phyloP scores from a whole-genome alignment of 2,797 vertebrate species.

The Euthynnus affinis region DNA sequence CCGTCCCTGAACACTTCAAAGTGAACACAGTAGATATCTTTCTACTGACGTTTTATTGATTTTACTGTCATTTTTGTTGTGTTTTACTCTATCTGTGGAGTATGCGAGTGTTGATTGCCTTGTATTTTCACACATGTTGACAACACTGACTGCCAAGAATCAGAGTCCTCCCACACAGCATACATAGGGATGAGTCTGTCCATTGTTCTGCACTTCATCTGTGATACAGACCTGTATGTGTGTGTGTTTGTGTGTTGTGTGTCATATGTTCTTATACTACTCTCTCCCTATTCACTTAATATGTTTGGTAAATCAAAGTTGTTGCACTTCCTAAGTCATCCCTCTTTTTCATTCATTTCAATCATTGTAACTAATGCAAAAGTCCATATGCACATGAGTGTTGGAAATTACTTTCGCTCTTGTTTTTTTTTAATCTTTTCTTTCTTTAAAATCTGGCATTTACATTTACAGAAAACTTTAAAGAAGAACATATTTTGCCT shows the following conservation, averaged over 20 bases:
- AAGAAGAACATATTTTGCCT: neutral
- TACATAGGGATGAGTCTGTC: conserved; percentile 42
- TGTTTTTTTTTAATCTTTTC: neutral
- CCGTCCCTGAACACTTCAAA: conserved; percentile 56
- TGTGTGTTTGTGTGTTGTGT: conserved; percentile 16
- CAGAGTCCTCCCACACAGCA: conserved; percentile 61
- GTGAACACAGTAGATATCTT: conserved; percentile 39
- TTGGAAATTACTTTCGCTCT: neutral
- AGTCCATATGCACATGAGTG: neutral
- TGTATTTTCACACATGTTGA: conserved; percentile 67
- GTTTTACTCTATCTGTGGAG: conserved; percentile 35
- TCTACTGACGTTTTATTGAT: conserved; percentile 43
- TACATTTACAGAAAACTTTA: conserved; percentile 6
- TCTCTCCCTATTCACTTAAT: conserved; percentile 23
- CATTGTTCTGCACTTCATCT: conserved; percentile 52
- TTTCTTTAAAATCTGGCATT: neutral
- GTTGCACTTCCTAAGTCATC: neutral
- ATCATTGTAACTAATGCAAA: neutral
- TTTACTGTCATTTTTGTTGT: conserved; percentile 39
- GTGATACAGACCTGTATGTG: conserved; percentile 35
- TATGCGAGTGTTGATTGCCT: conserved; percentile 48
- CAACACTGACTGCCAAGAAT: conserved; percentile 58
- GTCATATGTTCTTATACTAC: conserved; percentile 32
- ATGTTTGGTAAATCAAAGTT: conserved; percentile 2
- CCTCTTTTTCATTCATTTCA: neutral